Conservation (phyloP, 2,888 invertebrate genomes). For the Athripsodes cinereus region DNA sequence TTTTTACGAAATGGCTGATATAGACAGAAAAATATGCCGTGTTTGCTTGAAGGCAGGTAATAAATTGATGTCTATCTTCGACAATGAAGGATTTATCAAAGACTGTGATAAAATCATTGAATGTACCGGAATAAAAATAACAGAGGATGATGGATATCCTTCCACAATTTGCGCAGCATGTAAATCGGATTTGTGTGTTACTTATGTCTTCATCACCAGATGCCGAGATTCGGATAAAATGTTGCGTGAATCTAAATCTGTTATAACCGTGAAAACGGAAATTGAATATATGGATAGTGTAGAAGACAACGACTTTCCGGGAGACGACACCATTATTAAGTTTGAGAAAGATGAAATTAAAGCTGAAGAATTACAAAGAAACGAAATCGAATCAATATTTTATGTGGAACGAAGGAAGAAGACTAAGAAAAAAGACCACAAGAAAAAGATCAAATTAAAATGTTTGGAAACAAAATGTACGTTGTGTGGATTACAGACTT, state of each 20-base stretch:
- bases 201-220: slow-evolving; percentile 16
- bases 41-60: slow-evolving; percentile 9
- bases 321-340: not conserved
- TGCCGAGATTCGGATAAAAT: slow-evolving; percentile 6
- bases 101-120: slow-evolving; percentile 9
- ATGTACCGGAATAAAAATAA: slow-evolving; percentile 7
- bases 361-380: not conserved
- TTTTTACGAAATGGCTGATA: not conserved
- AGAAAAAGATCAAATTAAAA: slow-evolving; percentile 8
- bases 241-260: not conserved
- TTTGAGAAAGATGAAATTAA: not conserved
- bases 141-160: slow-evolving; percentile 11
- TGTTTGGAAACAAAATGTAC: slow-evolving; percentile 7
- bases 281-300: slow-evolving; percentile 3
- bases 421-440: not conserved
- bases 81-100: slow-evolving; percentile 4
- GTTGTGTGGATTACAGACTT: slow-evolving; percentile 10
- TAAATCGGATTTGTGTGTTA: slow-evolving; percentile 4
- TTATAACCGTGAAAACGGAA: not conserved
- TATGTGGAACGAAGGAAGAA: not conserved
- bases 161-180: slow-evolving; percentile 12
- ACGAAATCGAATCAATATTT: not conserved
- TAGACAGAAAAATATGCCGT: slow-evolving; percentile 3
- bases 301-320: not conserved
- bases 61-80: slow-evolving; percentile 7